Percentiles rank a stretch among this genome's conserved stretches.
phyloP scores from a whole-genome alignment of 1,140 invertebrate species.

The Lanistes nyassanus region DNA sequence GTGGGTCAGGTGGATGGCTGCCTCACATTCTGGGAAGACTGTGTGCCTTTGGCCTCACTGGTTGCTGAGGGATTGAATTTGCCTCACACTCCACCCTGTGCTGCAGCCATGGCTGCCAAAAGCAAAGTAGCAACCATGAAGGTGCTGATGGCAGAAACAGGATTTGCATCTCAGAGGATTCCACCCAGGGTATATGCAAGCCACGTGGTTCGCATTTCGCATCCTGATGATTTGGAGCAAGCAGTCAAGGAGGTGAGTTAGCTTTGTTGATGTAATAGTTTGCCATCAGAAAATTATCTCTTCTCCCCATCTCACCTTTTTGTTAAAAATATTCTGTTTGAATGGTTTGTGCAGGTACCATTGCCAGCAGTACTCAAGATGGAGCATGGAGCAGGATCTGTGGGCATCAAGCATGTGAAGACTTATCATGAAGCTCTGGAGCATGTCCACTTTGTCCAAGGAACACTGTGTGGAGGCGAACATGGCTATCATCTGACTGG shows the following conservation, averaged over 20 bases:
- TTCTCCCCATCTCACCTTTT: too few relatives aligned
- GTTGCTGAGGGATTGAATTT: neutral
- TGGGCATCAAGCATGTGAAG: neutral
- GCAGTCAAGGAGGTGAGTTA: neutral
- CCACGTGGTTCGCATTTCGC: neutral
- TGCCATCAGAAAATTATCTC: neutral
- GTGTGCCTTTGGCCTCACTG: conserved; percentile 15
- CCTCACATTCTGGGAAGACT: conserved; percentile 29
- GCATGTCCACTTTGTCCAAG: neutral
- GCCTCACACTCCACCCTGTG: neutral
- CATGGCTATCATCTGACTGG: neutral
- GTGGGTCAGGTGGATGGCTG: conserved; percentile 22
- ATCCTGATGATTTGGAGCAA: conserved; percentile 5
- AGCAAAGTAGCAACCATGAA: neutral
- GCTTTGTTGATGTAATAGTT: neutral
- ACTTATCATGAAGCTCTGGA: neutral
- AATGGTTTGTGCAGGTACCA: neutral
- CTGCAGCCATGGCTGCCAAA: neutral
- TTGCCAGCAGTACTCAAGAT: conserved; percentile 1
- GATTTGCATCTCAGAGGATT: neutral
- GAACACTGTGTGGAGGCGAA: neutral
- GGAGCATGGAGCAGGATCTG: neutral
- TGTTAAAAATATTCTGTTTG: too few relatives aligned
- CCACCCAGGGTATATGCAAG: neutral
- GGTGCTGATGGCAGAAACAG: neutral